phyloP scores from a whole-genome alignment of 2,797 vertebrate genomes.

The Diceros bicornis region DNA sequence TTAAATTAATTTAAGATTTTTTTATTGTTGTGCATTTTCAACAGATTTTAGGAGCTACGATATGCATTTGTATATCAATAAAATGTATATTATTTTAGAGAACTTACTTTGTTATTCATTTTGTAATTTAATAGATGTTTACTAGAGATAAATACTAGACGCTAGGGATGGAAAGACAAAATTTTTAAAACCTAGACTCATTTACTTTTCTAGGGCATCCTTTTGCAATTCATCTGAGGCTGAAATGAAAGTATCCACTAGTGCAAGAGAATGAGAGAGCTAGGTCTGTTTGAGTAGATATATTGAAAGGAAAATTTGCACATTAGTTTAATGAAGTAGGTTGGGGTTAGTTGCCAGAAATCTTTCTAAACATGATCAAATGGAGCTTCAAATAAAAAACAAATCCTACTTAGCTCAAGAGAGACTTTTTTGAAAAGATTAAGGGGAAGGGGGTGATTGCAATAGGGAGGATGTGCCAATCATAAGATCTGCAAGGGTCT shows the following conservation, averaged over 20 bases:
- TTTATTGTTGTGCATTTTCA: background rate
- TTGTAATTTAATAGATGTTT: background rate
- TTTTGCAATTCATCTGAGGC: constrained; percentile 17
- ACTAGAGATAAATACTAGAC: background rate
- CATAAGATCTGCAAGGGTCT: background rate
- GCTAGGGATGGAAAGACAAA: background rate
- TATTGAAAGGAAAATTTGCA: constrained; percentile 64
- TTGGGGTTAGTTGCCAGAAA: constrained; percentile 10
- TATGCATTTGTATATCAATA: background rate
- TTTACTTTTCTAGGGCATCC: background rate
- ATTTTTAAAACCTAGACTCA: background rate
- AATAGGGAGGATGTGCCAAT: background rate
- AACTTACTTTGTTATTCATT: background rate
- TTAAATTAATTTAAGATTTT: background rate
- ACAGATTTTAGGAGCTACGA: background rate
- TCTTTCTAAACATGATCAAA: constrained; percentile 37
- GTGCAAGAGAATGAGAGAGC: background rate
- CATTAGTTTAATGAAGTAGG: constrained; percentile 22
- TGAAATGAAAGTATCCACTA: constrained; percentile 31
- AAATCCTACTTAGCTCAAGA: background rate
- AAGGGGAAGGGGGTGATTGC: background rate
- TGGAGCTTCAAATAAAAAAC: background rate
- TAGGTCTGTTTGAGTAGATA: constrained; percentile 29
- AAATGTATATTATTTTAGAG: background rate
- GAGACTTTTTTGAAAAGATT: background rate